Evolutionary conservation across 2,888 invertebrate genomes (phyloP).

Genomic region (Chelonus formosanus): DNA sequence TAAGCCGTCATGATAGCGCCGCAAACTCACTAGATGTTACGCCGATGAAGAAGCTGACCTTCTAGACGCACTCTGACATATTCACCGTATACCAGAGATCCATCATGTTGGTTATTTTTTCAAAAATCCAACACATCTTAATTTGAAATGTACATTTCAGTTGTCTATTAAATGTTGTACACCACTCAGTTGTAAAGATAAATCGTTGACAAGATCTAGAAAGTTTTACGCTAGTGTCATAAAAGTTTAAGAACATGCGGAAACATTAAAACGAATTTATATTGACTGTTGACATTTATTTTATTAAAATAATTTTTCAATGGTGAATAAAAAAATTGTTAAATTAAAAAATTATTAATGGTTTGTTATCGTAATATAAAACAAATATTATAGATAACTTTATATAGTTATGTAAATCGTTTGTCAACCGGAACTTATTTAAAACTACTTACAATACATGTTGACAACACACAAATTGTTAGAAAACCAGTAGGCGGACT

Average conservation of each 20-base stretch:
- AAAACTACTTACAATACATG: too few relatives aligned
- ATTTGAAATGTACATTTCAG: constrained; percentile 18
- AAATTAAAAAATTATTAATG: too few relatives aligned
- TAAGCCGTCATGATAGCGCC: background rate
- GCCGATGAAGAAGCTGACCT: background rate
- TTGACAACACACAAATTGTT: too few relatives aligned
- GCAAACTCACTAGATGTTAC: background rate
- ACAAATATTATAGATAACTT: too few relatives aligned
- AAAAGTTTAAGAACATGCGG: constrained; percentile 3
- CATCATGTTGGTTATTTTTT: constrained; percentile 7
- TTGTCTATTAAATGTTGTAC: constrained; percentile 13
- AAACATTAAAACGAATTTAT: too few relatives aligned
- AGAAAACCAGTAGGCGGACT: too few relatives aligned
- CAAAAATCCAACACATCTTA: constrained; percentile 17
- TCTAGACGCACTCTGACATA: background rate
- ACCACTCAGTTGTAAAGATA: constrained; percentile 8
- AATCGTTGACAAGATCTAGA: constrained; percentile 26
- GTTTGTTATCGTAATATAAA: too few relatives aligned
- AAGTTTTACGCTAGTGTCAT: constrained; percentile 7
- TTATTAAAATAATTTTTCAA: too few relatives aligned
- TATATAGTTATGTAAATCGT: too few relatives aligned
- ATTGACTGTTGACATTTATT: too few relatives aligned
- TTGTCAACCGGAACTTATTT: too few relatives aligned
- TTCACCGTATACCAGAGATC: background rate
- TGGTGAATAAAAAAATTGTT: too few relatives aligned